Evolutionary conservation across 2,797 vertebrate genomes (phyloP), one percentile per base, ranked within the genome.

Genomic region (Rhabdomys pumilio): DNA sequence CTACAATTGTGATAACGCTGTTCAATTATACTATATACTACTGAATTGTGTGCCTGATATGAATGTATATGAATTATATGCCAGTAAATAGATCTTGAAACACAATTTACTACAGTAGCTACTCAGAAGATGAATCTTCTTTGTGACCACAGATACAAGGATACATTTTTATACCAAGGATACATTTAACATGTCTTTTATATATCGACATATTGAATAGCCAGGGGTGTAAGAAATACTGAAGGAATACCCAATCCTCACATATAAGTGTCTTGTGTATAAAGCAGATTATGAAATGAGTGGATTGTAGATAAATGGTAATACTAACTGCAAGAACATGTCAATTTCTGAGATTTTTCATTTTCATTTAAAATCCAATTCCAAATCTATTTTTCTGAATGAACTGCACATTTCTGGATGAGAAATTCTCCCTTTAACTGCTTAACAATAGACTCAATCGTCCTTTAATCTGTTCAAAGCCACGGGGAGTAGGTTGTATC

Each of bases 301-400:
- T 72, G 34, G 38, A 29, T 55, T 79, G 82, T 57, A 44, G 13
- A 67, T 81, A n/a, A 90, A 67, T n/a, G 63, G 44, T 44, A 86
- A 93, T 63, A 94, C 1, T 80, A 67, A 93, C 34, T 81, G 5
- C 14, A 92, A 75, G 17, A 86, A 72, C 75, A 92, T 22, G 19
- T 41, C 72, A 69, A 4, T 53, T 69, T 38, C 8, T 84, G 50
- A 73, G 55, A 29, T 89, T 53, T 75, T 80, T 93, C 29, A 82
- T 22, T 47, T 81, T 31, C 65, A 67, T 81, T 81, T 95, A 92
- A 31, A 85, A 86, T 12, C 65, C 20, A 85, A 3, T 86, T 93
- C 13, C 55, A 92, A 55, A 80, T 83, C 34, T 84, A 14, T 92
- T 61, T 90, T 82, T 34, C 47, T 85, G 24, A 79, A 90, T n/a